phyloP scores from a whole-genome alignment of 2,797 vertebrate species.

The Pseudochirops corinnae region DNA sequence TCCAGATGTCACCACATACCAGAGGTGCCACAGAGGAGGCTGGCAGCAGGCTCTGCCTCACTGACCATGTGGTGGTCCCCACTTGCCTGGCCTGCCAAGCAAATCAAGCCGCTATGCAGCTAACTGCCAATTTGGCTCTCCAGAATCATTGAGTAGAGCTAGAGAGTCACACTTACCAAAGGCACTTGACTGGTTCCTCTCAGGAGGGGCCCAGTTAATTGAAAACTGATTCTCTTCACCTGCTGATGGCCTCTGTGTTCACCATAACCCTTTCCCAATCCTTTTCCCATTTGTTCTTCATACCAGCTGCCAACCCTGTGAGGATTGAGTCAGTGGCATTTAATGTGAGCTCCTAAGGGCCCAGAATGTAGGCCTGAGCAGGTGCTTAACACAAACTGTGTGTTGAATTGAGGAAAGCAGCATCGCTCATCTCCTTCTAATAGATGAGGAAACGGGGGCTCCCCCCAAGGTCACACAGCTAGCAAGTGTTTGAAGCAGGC shows the following conservation, averaged over 20 bases:
- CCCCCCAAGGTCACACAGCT: background rate
- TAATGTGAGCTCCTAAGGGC: background rate
- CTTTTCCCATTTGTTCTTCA: background rate
- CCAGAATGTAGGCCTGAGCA: background rate
- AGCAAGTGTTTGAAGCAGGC: background rate
- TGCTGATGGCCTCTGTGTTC: background rate
- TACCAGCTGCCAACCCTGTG: background rate
- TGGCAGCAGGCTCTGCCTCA: background rate
- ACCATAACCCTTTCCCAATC: background rate
- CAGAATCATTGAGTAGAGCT: background rate
- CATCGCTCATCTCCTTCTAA: constrained; percentile 15
- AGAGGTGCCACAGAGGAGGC: background rate
- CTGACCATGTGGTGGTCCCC: background rate
- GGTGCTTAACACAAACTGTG: background rate
- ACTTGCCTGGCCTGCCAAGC: background rate
- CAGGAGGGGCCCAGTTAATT: background rate
- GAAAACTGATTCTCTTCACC: background rate
- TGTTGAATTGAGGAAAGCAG: background rate
- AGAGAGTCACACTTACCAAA: background rate
- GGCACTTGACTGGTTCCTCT: background rate
- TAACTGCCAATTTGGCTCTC: background rate
- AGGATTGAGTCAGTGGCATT: background rate
- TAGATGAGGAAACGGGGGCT: constrained; percentile 1
- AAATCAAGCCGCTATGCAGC: background rate
- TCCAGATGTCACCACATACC: background rate